These are phyloP conservation scores for Amphipyra berbera DNA, from an alignment of 2,888 invertebrate genomes.

Conservation along the genomic window DNA sequence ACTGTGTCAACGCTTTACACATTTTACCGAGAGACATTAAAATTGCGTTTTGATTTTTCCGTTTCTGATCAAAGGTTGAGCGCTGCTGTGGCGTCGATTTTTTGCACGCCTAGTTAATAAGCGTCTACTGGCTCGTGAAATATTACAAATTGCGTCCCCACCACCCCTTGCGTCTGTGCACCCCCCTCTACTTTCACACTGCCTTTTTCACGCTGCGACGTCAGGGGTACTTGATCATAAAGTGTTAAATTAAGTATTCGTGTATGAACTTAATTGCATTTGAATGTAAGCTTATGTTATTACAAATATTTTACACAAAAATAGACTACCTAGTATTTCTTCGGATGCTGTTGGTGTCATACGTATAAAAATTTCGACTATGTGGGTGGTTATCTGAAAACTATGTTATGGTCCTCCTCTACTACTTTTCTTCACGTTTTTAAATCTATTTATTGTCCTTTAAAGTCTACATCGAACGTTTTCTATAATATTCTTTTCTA, in stretches of 20 bases:
- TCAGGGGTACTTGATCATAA: conserved; percentile 76
- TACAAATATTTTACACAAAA: background rate
- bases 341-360: too few relatives aligned
- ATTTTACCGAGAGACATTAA: conserved; percentile 29
- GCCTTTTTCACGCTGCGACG: conserved; percentile 78
- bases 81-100: conserved; percentile 78
- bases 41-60: conserved; percentile 34
- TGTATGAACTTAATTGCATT: conserved; percentile 35
- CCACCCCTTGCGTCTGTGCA: conserved; percentile 62
- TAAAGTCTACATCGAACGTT: too few relatives aligned
- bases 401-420: too few relatives aligned
- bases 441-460: too few relatives aligned
- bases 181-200: conserved; percentile 77
- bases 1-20: background rate
- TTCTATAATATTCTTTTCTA: too few relatives aligned
- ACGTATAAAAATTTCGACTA: too few relatives aligned
- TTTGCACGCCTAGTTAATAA: conserved; percentile 89
- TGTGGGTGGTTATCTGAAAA: too few relatives aligned
- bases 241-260: conserved; percentile 75
- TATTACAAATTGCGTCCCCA: conserved; percentile 88
- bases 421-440: too few relatives aligned
- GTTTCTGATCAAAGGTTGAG: conserved; percentile 65
- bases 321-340: too few relatives aligned
- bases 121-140: conserved; percentile 90
- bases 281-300: conserved; percentile 4